Evolutionary conservation across 2,113 vertebrate genomes (phyloP), one percentile per base, ranked within the genome.

Genomic region (Epinephelus fuscoguttatus): DNA sequence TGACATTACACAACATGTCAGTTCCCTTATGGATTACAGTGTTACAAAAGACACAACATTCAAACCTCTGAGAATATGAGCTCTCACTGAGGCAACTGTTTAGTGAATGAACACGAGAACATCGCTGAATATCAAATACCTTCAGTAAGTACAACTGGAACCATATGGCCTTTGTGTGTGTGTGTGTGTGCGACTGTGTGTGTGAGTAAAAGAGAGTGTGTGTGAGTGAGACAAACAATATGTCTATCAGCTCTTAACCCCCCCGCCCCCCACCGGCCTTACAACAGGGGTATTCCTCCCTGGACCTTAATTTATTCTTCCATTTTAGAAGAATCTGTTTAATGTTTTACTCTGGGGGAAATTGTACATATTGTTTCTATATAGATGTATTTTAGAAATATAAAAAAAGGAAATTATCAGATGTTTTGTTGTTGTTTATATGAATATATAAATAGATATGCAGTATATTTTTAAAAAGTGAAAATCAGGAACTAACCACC

Each of bases 331-430:
- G 91, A 96, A 91, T 95, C 53, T 82, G 80, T 94, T 61, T 60
- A 87, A 53, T 94, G 86, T 92, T 90, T 47, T 47, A 70, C 84
- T 92, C 90, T 92, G 73, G 56, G 92, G 63, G 19, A 15, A 79
- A 85, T 89, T 96, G 91, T 95, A 90, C 71, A 95, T 92, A 93
- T 21, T 87, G 82, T 92, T 92, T 90, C 73, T 12, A 68, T 87
- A 93, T 94, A 96, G 95, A 91, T 95, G 88, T 92, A 95, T 86
- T 94, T 94, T 95, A 96, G 88, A 89, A 92, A 73, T 92, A 93
- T 94, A 69, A 91, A 90, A 81, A 82, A 90, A 19, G 3, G 83
- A 85, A 86, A 88, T 56, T 87, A 84, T 94, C 90, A 87, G 73
- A 72, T 11, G 57, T 78, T 91, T 93, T 78, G 73, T 88, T 59